Conservation (phyloP, 2,113 vertebrate species). For the Sinosuthora webbiana region DNA sequence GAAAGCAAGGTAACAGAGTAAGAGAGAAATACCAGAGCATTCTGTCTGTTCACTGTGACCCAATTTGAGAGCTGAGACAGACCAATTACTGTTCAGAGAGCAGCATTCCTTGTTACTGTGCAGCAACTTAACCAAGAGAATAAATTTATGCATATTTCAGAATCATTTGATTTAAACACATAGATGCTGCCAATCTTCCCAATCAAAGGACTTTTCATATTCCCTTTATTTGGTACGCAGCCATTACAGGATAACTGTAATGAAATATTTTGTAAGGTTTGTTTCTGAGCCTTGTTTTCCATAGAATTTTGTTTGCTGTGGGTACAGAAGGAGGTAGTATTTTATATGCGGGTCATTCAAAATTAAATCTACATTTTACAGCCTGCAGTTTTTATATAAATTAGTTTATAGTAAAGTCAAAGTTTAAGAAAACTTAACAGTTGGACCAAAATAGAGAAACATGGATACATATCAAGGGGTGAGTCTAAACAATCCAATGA, state of each 20-base stretch:
- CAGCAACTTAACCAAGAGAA: conserved; percentile 6
- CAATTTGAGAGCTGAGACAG: conserved; percentile 11
- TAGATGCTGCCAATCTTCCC: background rate
- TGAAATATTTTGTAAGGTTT: background rate
- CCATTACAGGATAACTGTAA: background rate
- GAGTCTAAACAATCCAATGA: background rate
- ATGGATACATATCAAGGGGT: background rate
- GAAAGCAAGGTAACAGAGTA: background rate
- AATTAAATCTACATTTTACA: background rate
- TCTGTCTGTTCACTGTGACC: background rate
- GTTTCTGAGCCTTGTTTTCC: background rate
- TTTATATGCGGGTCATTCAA: background rate
- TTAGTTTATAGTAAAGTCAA: background rate
- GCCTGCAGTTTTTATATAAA: background rate
- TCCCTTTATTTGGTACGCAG: background rate
- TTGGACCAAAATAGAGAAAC: background rate
- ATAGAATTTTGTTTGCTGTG: background rate
- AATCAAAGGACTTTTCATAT: background rate
- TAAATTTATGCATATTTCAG: conserved; percentile 18
- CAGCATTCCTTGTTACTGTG: background rate
- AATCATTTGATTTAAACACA: background rate
- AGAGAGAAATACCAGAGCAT: background rate
- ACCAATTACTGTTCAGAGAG: conserved; percentile 6
- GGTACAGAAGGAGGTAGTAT: background rate
- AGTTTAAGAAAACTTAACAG: background rate